Evolutionary conservation across 2,797 vertebrate species (phyloP).

Genomic region (Phoeniculus purpureus): DNA sequence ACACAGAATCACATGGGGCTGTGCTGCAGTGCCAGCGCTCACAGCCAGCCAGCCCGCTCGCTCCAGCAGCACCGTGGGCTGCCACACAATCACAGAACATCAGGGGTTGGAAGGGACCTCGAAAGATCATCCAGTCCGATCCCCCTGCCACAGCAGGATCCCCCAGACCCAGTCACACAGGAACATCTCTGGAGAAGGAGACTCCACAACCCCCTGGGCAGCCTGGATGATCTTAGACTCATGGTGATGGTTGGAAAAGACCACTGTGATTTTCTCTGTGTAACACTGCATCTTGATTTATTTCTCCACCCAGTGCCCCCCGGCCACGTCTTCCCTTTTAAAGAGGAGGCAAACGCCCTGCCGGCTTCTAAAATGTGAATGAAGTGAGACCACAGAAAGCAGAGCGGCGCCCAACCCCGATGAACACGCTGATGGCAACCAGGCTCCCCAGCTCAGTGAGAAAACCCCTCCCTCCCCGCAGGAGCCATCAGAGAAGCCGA

Average conservation of each 20-base stretch:
- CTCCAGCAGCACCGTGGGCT: background rate
- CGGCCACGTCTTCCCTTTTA: background rate
- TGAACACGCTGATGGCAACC: background rate
- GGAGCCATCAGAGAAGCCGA: conserved; percentile 27
- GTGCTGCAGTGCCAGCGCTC: background rate
- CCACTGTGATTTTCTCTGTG: background rate
- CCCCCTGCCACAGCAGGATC: too few species aligned
- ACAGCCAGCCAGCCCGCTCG: background rate
- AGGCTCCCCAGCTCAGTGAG: background rate
- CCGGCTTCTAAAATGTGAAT: background rate
- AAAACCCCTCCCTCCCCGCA: background rate
- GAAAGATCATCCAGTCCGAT: too few species aligned
- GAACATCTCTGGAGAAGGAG: too few species aligned
- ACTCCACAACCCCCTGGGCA: too few species aligned
- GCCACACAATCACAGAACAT: too few species aligned
- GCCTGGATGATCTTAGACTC: too few species aligned
- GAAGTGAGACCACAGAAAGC: background rate
- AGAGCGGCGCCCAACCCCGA: background rate
- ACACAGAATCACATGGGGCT: background rate
- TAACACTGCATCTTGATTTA: background rate
- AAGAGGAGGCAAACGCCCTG: background rate
- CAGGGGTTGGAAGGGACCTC: too few species aligned
- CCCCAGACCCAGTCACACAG: too few species aligned
- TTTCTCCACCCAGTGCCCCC: background rate
- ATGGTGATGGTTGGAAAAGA: too few species aligned